Percentiles rank a stretch among this genome's conserved stretches.
phyloP scores from a whole-genome alignment of 2,797 vertebrate species.

The Lophotriccus pileatus region DNA sequence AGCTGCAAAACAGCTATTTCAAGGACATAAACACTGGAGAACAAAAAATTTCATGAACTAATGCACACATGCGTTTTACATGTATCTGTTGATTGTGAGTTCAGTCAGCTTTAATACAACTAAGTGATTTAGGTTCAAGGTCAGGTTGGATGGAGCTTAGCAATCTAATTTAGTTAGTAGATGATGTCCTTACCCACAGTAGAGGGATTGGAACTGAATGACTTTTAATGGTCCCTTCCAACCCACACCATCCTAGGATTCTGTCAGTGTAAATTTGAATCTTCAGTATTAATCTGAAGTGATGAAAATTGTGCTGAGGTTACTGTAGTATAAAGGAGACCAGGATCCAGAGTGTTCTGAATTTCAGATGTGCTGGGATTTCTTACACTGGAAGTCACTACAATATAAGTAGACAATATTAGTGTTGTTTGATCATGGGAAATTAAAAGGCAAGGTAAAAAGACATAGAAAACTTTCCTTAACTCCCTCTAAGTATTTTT shows the following conservation, averaged over 20 bases:
- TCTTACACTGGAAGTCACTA: not conserved
- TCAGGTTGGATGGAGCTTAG: not conserved
- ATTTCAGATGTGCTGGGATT: not conserved
- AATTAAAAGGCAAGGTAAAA: not conserved
- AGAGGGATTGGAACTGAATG: not conserved
- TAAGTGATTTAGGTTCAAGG: not conserved
- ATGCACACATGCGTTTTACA: not conserved
- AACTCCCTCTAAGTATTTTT: not conserved
- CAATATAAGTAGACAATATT: not conserved
- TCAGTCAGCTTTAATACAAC: not conserved
- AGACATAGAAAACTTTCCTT: accelerated
- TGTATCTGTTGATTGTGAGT: not conserved
- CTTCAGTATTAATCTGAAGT: not conserved
- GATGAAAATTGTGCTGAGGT: not conserved
- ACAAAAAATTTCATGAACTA: not conserved
- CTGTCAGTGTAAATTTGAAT: not conserved
- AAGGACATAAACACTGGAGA: not conserved
- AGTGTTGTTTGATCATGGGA: not conserved
- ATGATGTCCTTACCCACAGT: not conserved
- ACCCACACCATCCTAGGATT: not conserved
- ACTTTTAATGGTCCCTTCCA: not conserved
- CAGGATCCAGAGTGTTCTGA: not conserved
- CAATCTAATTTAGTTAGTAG: not conserved
- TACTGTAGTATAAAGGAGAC: not conserved
- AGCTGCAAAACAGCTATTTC: not conserved